Evolutionary conservation across 2,113 vertebrate genomes (phyloP), one percentile per base, ranked within the genome.

Genomic region (Hydropotes inermis): DNA sequence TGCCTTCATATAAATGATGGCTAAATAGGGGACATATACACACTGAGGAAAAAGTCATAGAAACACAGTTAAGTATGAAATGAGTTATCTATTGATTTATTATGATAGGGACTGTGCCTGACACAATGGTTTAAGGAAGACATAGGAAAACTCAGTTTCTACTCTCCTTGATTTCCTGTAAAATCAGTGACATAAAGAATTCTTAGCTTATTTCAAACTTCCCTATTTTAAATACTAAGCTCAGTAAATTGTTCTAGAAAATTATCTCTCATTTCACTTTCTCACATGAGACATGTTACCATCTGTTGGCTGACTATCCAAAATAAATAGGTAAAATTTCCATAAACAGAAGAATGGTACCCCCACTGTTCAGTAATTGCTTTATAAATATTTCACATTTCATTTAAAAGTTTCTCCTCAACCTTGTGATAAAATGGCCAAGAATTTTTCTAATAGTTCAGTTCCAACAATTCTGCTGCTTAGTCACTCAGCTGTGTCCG

Each of bases 381-480:
- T 93, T 70, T 84, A 64, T 86, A 54, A 86, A 61, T 64, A 89
- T 92, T 87, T 91, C 43, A 85, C 52, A 70, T 45, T 83, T 94
- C 21, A 90, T 52, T 61, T 96, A 39, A 83, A 93, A 86, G 30
- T 96, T 57, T 89, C 12, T 74, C 12, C 83, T 70, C 19, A 89
- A 43, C 11, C 3, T 82, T 95, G 16, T 79, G 78, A 91, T 84
- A 36, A 61, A 89, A 95, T 47, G 33, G 36, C 55, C 36, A 96
- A 78, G 36, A 93, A 92, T 92, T 97, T 91, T 95, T 85, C 12
- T 95, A 19, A 85, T n/a, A 87, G 61, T 92, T 82, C 57, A 87
- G 47, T 89, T 88, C 28, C 52, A 94, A n/a, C 28, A 70, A 27
- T 83, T 84, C 91, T 57, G 36, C 21, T 39, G 36, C 67, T 39